A percentile compares a stretch with the other conserved stretches of the same genome.
phyloP scores from a whole-genome alignment of 2,797 vertebrate genomes.

The Sebastes oblongus region DNA sequence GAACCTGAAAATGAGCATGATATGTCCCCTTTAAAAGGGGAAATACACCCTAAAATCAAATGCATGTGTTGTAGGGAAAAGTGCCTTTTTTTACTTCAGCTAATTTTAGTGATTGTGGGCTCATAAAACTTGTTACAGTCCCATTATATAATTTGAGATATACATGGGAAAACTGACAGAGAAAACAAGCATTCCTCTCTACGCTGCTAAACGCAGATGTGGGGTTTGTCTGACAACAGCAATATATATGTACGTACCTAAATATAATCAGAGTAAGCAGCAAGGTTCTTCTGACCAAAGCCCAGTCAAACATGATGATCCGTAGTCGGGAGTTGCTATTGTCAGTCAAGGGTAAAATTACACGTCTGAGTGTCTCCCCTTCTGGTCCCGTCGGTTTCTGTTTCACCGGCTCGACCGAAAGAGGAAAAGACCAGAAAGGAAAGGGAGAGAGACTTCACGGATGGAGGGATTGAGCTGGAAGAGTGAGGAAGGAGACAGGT shows the following conservation, averaged over 20 bases:
- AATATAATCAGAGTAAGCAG: slow-evolving; percentile 66
- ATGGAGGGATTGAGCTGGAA: slow-evolving; percentile 54
- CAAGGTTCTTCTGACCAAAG: slow-evolving; percentile 61
- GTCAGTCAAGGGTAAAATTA: slow-evolving; percentile 81
- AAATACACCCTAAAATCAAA: neutral
- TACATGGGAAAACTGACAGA: slow-evolving; percentile 41
- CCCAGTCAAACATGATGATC: slow-evolving; percentile 74
- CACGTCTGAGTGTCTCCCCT: slow-evolving; percentile 71
- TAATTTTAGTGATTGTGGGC: slow-evolving; percentile 41
- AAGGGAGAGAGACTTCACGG: slow-evolving; percentile 53
- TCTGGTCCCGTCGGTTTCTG: slow-evolving; percentile 63
- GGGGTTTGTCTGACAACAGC: slow-evolving; percentile 64
- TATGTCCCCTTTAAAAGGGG: neutral
- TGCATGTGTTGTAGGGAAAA: slow-evolving; percentile 1
- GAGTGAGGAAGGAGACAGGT: slow-evolving; percentile 58
- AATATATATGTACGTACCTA: slow-evolving; percentile 62
- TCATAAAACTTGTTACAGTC: slow-evolving; percentile 45
- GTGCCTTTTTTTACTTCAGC: neutral
- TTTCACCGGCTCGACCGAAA: slow-evolving; percentile 66
- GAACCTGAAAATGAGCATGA: too few species aligned
- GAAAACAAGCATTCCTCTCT: slow-evolving; percentile 58
- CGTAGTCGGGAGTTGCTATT: slow-evolving; percentile 66
- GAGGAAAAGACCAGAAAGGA: slow-evolving; percentile 70
- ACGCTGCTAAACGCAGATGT: slow-evolving; percentile 49
- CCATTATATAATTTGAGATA: slow-evolving; percentile 54